Base-by-base conservation (phyloP, 2,888 invertebrate genomes). In the Pyrrhosoma nymphula region DNA sequence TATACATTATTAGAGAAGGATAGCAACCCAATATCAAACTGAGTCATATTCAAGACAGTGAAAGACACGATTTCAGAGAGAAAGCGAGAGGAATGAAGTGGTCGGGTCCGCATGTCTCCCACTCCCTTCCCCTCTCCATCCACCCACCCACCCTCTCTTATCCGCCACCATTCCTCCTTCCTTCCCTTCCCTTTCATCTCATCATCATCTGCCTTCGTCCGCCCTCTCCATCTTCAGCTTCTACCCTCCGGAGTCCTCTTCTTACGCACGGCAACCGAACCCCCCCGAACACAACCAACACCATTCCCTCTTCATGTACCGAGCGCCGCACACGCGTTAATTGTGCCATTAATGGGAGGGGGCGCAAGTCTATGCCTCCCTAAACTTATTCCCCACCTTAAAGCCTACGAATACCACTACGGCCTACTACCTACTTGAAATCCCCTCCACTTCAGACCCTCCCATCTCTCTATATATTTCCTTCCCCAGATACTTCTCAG, bases 251-350 rank as follows among this genome's bases (percentile, higher is more conserved):
- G 14, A 12, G 35, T 16, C 82, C 16, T 35, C 26, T n/a, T n/a
- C 69, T 69, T 69, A n/a, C 69, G 69, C 82, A 35, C 30, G 23
- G 30, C 82, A 82, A 35, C 82, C 30, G 26, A 35, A 16, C 10
- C 16, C 82, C 16, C 14, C 14, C 16, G 16, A 0, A 16, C 69
- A 69, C 82, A 10, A 60, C 69, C 69, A 16, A 16, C 69, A 0
- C 1, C 23, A 26, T 35, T 35, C 82, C 35, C 82, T 35, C 35
- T 35, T 35, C 82, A 16, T 35, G 30, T 35, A 35, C 30, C 16
- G 82, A 82, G 82, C 12, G 30, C 30, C 82, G 39, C 93, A 69
- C 93, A 47, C 93, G 93, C 93, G 93, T 75, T 93, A 93, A 93
- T 93, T 93, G 93, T 75, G 93, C 93, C 93, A 75, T 93, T 93